Conservation (phyloP, 2,888 invertebrate genomes). For the Pheosia tremula region DNA sequence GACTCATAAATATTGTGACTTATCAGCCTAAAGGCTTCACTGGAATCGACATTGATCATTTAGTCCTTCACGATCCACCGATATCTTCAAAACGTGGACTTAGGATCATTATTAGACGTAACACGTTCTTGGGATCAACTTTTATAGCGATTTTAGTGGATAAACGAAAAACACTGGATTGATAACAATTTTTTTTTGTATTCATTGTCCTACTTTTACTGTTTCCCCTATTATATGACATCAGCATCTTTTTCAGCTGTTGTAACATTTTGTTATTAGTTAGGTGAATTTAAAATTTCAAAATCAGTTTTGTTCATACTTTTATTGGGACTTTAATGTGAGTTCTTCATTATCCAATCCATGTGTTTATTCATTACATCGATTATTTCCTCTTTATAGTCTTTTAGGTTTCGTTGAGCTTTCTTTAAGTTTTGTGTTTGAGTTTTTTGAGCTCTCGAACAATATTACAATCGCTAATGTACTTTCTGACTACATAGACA, state of each 20-base stretch:
- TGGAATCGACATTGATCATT: constrained; percentile 44
- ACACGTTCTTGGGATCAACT: constrained; percentile 76
- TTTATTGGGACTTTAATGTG: constrained; percentile 50
- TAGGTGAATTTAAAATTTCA: constrained; percentile 16
- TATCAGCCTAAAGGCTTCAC: constrained; percentile 39
- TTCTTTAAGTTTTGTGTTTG: constrained; percentile 61
- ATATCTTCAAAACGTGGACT: constrained; percentile 40
- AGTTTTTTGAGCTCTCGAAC: constrained; percentile 58
- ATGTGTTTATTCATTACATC: constrained; percentile 42
- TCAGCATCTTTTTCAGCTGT: not conserved
- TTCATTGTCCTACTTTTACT: not conserved
- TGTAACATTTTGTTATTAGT: constrained; percentile 8
- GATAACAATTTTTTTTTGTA: constrained; percentile 38
- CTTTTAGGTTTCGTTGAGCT: constrained; percentile 57
- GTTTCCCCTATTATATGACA: not conserved
- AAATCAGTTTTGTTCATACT: constrained; percentile 61
- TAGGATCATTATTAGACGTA: constrained; percentile 53
- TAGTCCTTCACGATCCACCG: constrained; percentile 52
- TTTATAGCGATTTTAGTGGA: constrained; percentile 53
- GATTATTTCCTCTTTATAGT: constrained; percentile 43
- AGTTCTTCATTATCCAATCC: constrained; percentile 48
- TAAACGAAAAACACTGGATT: constrained; percentile 45
- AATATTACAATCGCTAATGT: constrained; percentile 35
- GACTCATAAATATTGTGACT: constrained; percentile 49
- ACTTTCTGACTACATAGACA: not conserved